Evolutionary conservation across 2,888 invertebrate genomes (phyloP).

Genomic region (Athripsodes cinereus): DNA sequence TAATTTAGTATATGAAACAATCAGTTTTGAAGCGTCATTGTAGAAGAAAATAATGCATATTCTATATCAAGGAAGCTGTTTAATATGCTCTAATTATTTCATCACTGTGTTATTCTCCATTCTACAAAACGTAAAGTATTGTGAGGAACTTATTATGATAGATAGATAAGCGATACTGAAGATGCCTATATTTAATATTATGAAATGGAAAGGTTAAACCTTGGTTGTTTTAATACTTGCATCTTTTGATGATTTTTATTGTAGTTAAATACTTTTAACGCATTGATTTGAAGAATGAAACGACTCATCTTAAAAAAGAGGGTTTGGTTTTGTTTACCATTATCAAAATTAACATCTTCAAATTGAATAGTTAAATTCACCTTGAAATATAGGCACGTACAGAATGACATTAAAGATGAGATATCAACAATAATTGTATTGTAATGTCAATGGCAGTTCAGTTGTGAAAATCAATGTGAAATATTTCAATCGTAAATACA

Average conservation of each 20-base stretch:
- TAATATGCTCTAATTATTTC: slow-evolving; percentile 24
- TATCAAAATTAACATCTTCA: background rate
- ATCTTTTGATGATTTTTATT: slow-evolving; percentile 19
- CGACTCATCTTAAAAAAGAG: too few relatives aligned
- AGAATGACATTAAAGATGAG: too few relatives aligned
- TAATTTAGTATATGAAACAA: background rate
- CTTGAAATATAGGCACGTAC: too few relatives aligned
- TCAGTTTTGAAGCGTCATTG: background rate
- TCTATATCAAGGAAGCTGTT: slow-evolving; percentile 18
- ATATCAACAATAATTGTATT: too few relatives aligned
- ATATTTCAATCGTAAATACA: too few relatives aligned
- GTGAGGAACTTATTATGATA: background rate
- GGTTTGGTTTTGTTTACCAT: too few relatives aligned
- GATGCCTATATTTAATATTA: background rate
- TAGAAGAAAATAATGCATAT: slow-evolving; percentile 3
- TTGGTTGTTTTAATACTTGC: slow-evolving; percentile 12
- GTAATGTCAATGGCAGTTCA: too few relatives aligned
- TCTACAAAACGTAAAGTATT: background rate
- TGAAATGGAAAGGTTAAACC: slow-evolving; percentile 9
- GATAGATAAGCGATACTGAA: background rate
- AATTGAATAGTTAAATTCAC: slow-evolving; percentile 3
- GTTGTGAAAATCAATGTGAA: too few relatives aligned
- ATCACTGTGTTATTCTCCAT: background rate
- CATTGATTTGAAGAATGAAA: too few relatives aligned
- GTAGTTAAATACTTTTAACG: background rate